Evolutionary conservation across 2,797 vertebrate genomes (phyloP).

Genomic region (Hemibagrus guttatus): DNA sequence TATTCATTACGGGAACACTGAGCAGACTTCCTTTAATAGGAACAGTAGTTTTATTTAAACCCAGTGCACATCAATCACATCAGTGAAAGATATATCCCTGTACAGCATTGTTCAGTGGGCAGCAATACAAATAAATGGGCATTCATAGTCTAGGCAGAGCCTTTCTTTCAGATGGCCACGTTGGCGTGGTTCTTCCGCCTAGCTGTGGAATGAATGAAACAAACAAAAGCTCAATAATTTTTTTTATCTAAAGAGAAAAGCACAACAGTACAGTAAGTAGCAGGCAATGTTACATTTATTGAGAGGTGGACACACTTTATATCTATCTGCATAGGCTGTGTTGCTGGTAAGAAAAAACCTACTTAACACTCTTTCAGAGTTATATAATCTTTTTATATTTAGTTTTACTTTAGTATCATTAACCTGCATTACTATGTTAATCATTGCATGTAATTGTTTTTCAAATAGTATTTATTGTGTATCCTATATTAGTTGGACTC

Average conservation of each 20-base stretch:
- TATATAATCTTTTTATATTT: not conserved
- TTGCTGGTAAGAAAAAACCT: conserved; percentile 24
- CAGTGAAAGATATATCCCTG: not conserved
- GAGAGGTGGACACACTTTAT: not conserved
- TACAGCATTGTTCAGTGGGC: conserved; percentile 20
- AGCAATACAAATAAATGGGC: conserved; percentile 18
- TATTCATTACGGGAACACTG: not conserved
- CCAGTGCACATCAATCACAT: not conserved
- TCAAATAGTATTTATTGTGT: not conserved
- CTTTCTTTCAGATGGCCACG: conserved; percentile 33
- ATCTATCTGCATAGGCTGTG: not conserved
- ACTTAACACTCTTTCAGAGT: not conserved
- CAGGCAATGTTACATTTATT: not conserved
- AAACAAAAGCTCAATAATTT: conserved; percentile 48
- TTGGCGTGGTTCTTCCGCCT: conserved; percentile 35
- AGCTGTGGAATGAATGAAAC: conserved; percentile 41
- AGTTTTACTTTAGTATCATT: not conserved
- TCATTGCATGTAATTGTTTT: not conserved
- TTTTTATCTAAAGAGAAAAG: conserved; percentile 32
- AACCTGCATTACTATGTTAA: not conserved
- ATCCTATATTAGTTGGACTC: not conserved
- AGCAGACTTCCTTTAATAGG: not conserved
- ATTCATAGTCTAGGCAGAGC: conserved; percentile 25
- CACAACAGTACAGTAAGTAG: conserved; percentile 25
- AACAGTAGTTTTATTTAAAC: not conserved